phyloP scores from a whole-genome alignment of 2,113 vertebrate species.

The Tachuris rubrigastra region DNA sequence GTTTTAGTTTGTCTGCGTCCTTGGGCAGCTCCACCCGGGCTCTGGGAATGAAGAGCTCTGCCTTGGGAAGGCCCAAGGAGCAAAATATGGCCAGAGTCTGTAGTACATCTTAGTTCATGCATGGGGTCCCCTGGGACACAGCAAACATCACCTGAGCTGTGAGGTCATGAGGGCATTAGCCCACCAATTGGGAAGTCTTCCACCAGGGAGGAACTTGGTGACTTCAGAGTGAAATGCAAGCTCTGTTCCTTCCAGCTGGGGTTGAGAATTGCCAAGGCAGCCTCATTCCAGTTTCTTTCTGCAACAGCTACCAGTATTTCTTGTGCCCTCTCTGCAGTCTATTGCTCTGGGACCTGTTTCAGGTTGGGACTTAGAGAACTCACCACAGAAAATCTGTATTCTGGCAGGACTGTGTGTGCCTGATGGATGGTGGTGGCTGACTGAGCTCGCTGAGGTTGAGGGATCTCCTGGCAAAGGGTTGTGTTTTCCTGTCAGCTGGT shows the following conservation, averaged over 20 bases:
- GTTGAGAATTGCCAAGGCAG: neutral
- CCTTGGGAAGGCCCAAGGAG: neutral
- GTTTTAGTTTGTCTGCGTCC: too few species aligned
- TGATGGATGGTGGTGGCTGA: neutral
- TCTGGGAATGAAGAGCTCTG: neutral
- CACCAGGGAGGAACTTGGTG: neutral
- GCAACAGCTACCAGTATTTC: accelerated
- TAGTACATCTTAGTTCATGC: neutral
- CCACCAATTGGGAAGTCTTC: neutral
- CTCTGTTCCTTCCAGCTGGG: neutral
- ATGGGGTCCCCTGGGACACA: neutral
- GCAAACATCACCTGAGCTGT: neutral
- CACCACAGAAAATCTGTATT: accelerated
- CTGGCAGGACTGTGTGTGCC: neutral
- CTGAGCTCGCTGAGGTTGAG: neutral
- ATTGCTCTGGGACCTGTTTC: neutral
- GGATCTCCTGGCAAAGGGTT: neutral
- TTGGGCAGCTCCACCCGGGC: neutral
- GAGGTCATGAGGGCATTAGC: neutral
- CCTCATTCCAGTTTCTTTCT: neutral
- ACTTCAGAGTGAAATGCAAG: neutral
- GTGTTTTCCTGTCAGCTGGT: neutral
- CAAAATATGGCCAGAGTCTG: neutral
- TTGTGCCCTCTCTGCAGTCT: neutral
- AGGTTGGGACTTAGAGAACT: neutral